phyloP scores from a whole-genome alignment of 2,113 vertebrate genomes.

The Pterocles gutturalis region DNA sequence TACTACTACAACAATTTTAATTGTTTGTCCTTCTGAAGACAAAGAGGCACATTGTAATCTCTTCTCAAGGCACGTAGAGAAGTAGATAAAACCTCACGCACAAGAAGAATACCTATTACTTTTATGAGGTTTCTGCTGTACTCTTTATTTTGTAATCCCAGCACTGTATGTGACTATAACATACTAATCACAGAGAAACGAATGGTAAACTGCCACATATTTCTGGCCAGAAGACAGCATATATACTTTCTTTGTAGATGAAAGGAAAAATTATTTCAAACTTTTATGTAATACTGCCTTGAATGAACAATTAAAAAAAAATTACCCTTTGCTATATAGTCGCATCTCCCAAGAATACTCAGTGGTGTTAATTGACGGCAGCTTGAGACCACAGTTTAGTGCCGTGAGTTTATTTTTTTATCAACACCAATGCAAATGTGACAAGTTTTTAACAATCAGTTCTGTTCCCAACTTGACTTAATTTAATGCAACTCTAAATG shows the following conservation, averaged over 20 bases:
- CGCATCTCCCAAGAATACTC: neutral
- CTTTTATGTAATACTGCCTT: neutral
- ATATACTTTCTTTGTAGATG: neutral
- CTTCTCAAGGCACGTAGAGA: neutral
- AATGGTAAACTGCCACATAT: neutral
- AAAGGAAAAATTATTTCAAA: neutral
- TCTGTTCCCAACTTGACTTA: neutral
- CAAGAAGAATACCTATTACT: neutral
- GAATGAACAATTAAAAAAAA: neutral
- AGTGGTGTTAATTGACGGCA: neutral
- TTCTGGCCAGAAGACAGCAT: neutral
- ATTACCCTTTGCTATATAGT: neutral
- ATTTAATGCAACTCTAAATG: neutral
- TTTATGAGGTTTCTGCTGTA: neutral
- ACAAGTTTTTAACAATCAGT: neutral
- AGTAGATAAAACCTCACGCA: neutral
- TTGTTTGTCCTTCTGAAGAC: neutral
- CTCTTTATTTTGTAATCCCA: neutral
- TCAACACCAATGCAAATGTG: neutral
- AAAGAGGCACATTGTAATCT: neutral
- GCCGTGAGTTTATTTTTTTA: neutral
- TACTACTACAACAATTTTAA: neutral
- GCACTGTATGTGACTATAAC: neutral
- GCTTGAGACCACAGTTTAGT: neutral
- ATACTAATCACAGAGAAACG: neutral